phyloP scores from a whole-genome alignment of 2,113 vertebrate species.

The Nestor notabilis region DNA sequence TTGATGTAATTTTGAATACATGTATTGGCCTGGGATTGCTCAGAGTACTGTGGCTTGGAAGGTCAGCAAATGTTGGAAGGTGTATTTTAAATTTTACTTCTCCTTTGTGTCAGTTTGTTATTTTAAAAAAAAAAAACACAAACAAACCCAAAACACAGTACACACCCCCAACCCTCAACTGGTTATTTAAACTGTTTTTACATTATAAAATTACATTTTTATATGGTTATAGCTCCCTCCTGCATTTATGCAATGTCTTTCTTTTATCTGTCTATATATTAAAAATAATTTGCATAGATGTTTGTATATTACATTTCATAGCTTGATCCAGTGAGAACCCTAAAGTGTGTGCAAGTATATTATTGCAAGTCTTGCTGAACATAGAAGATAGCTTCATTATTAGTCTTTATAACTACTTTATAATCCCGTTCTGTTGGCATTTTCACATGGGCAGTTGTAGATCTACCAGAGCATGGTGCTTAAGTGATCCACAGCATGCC shows the following conservation, averaged over 20 bases:
- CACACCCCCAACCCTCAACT: accelerated
- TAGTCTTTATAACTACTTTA: background rate
- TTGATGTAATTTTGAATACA: background rate
- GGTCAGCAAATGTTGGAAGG: background rate
- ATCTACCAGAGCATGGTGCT: accelerated
- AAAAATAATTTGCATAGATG: background rate
- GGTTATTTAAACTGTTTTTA: background rate
- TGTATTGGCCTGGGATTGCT: background rate
- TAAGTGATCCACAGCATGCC: accelerated
- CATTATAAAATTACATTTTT: background rate
- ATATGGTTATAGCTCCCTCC: background rate
- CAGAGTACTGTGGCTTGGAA: background rate
- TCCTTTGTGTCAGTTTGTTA: background rate
- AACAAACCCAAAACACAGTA: background rate
- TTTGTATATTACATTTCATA: background rate
- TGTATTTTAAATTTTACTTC: background rate
- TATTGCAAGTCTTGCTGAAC: background rate
- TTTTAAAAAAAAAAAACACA: background rate
- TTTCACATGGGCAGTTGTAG: background rate
- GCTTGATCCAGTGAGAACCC: background rate
- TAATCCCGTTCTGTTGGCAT: accelerated
- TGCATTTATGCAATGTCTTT: background rate
- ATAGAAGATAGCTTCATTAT: accelerated
- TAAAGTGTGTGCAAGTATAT: background rate
- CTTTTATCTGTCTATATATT: background rate